Base-by-base conservation (phyloP, 2,797 vertebrate genomes). In the Crenuchus spilurus region DNA sequence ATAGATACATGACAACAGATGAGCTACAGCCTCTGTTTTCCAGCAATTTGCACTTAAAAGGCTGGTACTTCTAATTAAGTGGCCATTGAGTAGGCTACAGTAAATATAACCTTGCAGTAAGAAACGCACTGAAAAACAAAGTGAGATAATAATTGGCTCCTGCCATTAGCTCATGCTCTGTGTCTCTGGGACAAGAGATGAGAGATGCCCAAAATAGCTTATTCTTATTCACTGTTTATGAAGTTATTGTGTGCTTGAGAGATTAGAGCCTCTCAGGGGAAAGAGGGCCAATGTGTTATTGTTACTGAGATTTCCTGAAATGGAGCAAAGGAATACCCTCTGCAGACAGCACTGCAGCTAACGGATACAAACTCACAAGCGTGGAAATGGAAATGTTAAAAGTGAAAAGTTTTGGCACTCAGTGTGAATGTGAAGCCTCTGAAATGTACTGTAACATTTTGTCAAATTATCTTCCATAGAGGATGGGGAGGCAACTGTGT, bases 401-500 rank as follows among this genome's bases (percentile, higher is more conserved):
- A 48, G 33, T 68, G 30, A 37, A 79, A 75, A 62, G 28, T 48
- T 57, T 63, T 14, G 35, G 48, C 35, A 16, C n/a, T 68, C 26
- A 61, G 33, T 26, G 28, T 54, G 33, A 48, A 35, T 54, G 11
- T 16, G 13, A 57, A 42, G 6, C 10, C 49, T 66, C 2, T 11
- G 26, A 35, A 33, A 18, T 33, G n/a, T 70, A 30, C 13, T 63
- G 8, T 48, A 75, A 74, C 14, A 48, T 24, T 76, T 41, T 71
- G 16, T 55, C 39, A 78, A 70, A 70, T 64, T 31, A 42, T 67
- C 54, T 65, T 76, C 26, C 72, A 13, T 79, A 96, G 94, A 90
- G 11, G 83, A 86, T 0, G 94, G 94, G 0, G 92, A 95, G 81
- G 88, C 89, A 0, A 90, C 82, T 0, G 76, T 95, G 48, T 88